Percentiles rank a stretch among this genome's conserved stretches.
Conservation (phyloP, 2,113 vertebrate species). For the Porphyrio hochstetteri region DNA sequence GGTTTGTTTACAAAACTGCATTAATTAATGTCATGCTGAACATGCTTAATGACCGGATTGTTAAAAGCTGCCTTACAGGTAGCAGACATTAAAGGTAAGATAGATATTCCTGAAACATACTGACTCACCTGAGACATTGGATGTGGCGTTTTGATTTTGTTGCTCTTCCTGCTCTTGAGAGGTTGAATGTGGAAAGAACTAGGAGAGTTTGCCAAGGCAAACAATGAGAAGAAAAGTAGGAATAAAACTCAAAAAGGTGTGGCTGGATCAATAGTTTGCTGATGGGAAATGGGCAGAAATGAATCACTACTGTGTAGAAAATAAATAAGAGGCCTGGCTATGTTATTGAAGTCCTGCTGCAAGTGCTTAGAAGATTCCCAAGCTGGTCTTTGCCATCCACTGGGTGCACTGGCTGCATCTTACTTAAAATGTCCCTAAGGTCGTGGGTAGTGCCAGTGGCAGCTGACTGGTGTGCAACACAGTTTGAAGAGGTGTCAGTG, state of each 20-base stretch:
- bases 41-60: background rate
- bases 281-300: background rate
- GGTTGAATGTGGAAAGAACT: background rate
- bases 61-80: background rate
- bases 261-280: background rate
- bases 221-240: background rate
- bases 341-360: background rate
- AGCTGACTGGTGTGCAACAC: background rate
- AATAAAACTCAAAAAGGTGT: background rate
- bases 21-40: background rate
- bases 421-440: rapidly evolving
- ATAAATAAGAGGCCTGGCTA: background rate
- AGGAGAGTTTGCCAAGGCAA: background rate
- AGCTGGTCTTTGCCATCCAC: background rate
- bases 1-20: background rate
- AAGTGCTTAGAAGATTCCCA: background rate
- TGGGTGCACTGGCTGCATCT: background rate
- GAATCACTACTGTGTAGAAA: background rate
- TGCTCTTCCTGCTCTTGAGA: background rate
- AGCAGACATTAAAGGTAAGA: background rate
- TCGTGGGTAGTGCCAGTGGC: background rate
- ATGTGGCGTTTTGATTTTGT: background rate
- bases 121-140: background rate
- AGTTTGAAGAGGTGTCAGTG: background rate
- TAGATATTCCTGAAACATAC: background rate